These are phyloP conservation scores for Sebastes kiyomatsui DNA, from an alignment of 2,797 vertebrate species.

Conservation along the genomic window DNA sequence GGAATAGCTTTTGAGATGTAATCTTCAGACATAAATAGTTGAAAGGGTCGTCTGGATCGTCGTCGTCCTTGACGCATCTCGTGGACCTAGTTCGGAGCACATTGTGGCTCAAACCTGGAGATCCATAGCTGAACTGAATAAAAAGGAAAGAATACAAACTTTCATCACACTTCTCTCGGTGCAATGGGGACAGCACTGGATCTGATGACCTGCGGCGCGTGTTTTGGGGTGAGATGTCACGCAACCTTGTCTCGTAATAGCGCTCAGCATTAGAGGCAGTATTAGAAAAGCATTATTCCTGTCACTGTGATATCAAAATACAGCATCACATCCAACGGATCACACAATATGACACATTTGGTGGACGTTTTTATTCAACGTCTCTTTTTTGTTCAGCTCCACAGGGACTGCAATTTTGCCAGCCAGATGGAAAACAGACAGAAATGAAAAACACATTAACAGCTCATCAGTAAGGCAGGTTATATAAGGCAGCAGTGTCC, in stretches of 20 bases:
- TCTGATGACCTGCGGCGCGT: constrained; percentile 71
- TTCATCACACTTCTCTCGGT: not conserved
- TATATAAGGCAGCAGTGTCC: constrained; percentile 1
- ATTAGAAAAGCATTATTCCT: not conserved
- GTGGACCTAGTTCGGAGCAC: not conserved
- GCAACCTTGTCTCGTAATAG: not conserved
- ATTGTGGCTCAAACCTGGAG: constrained; percentile 2
- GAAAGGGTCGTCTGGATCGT: not conserved
- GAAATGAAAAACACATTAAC: constrained; percentile 39
- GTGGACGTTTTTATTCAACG: constrained; percentile 4
- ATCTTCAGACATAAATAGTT: not conserved
- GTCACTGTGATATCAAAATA: constrained; percentile 1
- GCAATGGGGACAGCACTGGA: constrained; percentile 74
- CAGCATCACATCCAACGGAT: not conserved
- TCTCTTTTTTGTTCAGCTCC: constrained; percentile 2
- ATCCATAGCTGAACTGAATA: not conserved
- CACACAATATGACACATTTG: not conserved
- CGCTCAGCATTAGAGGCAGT: not conserved
- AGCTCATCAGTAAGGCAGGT: constrained; percentile 5
- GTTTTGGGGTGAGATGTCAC: constrained; percentile 83
- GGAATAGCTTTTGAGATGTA: not conserved
- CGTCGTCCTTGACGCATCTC: not conserved
- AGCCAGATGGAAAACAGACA: constrained; percentile 7
- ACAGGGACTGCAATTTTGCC: not conserved
- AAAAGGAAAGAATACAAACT: not conserved